Percentiles rank a stretch among this genome's conserved stretches.
phyloP scores from a whole-genome alignment of 2,888 invertebrate genomes.

The Drosophila nr. fundita region DNA sequence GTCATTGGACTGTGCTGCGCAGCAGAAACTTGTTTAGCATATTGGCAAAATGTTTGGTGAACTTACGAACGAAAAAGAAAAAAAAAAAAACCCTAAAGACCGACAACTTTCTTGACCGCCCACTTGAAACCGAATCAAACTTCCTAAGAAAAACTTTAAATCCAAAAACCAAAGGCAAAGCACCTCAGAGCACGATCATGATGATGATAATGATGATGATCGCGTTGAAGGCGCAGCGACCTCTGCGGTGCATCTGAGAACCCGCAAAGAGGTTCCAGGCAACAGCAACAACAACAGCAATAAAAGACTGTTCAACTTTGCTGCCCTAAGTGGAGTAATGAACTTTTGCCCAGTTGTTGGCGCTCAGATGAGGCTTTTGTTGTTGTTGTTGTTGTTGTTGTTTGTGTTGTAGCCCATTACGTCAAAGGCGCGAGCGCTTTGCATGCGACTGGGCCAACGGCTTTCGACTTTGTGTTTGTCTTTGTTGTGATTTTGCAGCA shows the following conservation, averaged over 20 bases:
- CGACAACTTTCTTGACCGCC: constrained; percentile 78
- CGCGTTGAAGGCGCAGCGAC: constrained; percentile 62
- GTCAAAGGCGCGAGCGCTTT: constrained; percentile 70
- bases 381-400: constrained; percentile 33
- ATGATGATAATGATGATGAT: constrained; percentile 29
- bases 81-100: constrained; percentile 28
- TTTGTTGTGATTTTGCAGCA: constrained; percentile 45
- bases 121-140: constrained; percentile 58
- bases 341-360: constrained; percentile 65
- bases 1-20: constrained; percentile 6
- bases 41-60: constrained; percentile 65
- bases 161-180: constrained; percentile 20
- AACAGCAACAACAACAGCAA: constrained; percentile 6
- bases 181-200: constrained; percentile 21
- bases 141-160: constrained; percentile 48
- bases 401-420: constrained; percentile 64
- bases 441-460: constrained; percentile 68
- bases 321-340: constrained; percentile 77
- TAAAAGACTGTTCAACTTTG: constrained; percentile 63
- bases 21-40: constrained; percentile 74
- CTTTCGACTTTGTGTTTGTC: constrained; percentile 35
- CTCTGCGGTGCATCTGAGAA: constrained; percentile 47
- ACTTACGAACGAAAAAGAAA: constrained; percentile 36
- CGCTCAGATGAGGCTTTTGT: constrained; percentile 16
- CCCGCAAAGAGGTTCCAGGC: constrained; percentile 43